Evolutionary conservation across 2,113 vertebrate species (phyloP).

Genomic region (Bettongia penicillata): DNA sequence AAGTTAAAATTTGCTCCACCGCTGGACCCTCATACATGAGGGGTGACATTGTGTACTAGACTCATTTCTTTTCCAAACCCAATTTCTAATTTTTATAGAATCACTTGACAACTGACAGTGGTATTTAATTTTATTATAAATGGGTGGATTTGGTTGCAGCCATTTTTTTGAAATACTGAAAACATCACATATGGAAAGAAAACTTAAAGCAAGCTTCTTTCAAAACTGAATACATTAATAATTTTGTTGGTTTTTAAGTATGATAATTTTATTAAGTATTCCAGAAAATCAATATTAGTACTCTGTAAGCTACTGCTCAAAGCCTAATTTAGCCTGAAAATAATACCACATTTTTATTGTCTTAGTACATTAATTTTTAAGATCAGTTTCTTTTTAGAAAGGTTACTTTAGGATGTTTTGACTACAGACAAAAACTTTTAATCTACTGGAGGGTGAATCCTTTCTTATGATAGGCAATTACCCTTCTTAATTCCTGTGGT

Average conservation of each 20-base stretch:
- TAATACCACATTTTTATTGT: conserved; percentile 51
- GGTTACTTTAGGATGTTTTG: conserved; percentile 13
- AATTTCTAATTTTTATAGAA: conserved; percentile 26
- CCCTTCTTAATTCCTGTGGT: conserved; percentile 51
- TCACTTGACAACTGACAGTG: not conserved
- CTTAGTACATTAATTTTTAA: conserved; percentile 48
- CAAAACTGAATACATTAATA: not conserved
- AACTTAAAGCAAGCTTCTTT: conserved; percentile 43
- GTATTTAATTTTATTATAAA: conserved; percentile 50
- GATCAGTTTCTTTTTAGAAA: conserved; percentile 17
- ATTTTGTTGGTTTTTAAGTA: conserved; percentile 12
- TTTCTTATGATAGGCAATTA: conserved; percentile 37
- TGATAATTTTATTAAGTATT: too few species aligned
- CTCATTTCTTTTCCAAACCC: conserved; percentile 18
- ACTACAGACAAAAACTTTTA: conserved; percentile 36
- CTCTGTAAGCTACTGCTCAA: conserved; percentile 39
- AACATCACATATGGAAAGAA: not conserved
- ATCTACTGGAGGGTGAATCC: conserved; percentile 28
- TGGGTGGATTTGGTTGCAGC: not conserved
- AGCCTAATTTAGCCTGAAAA: conserved; percentile 56
- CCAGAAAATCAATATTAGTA: conserved; percentile 19
- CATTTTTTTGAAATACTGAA: conserved; percentile 12
- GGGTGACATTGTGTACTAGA: not conserved
- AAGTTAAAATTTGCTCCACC: conserved; percentile 52
- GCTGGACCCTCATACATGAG: not conserved